Base-by-base conservation (phyloP, 2,888 invertebrate genomes). In the Bombyx huttoni region DNA sequence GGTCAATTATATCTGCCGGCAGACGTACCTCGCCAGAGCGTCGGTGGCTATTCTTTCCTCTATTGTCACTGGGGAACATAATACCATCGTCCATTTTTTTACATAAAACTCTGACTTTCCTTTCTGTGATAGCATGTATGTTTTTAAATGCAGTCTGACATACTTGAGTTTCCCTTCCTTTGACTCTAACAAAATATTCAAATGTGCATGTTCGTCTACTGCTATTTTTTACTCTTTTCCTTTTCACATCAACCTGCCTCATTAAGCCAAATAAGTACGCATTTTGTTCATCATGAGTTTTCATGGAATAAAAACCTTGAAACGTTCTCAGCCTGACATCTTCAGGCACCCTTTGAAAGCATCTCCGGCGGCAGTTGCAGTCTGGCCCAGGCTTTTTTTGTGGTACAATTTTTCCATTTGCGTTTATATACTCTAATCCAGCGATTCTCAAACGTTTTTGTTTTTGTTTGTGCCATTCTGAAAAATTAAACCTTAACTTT, bases 401-500 rank as follows among this genome's bases (percentile, higher is more conserved):
- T n/a, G 89, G 83, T 24, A 90, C 88, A n/a, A 89, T 60, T 71
- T 89, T 87, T 58, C 90, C 90, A 73, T 89, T 90, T 66, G 89
- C 89, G 67, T 89, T 90, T 69, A 89, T 81, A 61, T 90, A 90
- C 61, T 89, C 85, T 61, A 89, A 67, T 24, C 90, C 90, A 49
- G 90, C 90, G 60, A 90, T 89, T 61, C 90, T 78, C 51, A 89
- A 67, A 9, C 89, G 79, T 67, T 90, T 90, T 63, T 90, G 89
- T 68, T 89, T 90, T 71, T 89, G 89, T 73, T 90, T 89, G 78
- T 89, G 89, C 90, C 90, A 90, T 87, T 90, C 89, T 88, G 74
- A 59, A 84, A 81, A 56, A 47, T 46, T 48, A 51, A 24, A 51
- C 34, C 34, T 46, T 47, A 13, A 10, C n/a, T 50, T n/a, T 47